These are phyloP conservation scores for Myotis planiceps DNA, from an alignment of 2,797 vertebrate species.

Conservation along the genomic window DNA sequence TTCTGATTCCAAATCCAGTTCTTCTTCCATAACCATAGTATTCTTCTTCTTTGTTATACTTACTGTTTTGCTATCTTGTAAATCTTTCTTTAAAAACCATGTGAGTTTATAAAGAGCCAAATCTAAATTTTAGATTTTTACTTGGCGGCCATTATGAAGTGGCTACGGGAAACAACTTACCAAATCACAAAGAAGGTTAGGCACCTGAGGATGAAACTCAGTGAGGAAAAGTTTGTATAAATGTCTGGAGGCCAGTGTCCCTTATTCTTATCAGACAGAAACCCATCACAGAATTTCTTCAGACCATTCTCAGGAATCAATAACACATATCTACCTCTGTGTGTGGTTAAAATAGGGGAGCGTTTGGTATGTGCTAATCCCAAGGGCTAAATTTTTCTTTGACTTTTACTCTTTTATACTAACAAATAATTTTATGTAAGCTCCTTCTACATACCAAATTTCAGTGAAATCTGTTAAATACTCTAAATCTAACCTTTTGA, in stretches of 20 bases:
- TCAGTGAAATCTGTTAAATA: not conserved
- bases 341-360: not conserved
- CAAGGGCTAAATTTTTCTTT: not conserved
- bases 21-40: not conserved
- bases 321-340: not conserved
- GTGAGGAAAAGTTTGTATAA: not conserved
- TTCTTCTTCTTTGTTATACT: not conserved
- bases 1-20: not conserved
- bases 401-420: not conserved
- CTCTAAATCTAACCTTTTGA: not conserved
- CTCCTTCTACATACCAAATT: not conserved
- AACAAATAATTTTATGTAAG: not conserved
- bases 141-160: not conserved
- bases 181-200: not conserved
- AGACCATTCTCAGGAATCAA: not conserved
- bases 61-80: not conserved
- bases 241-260: not conserved
- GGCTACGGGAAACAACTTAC: not conserved
- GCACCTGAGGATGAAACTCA: not conserved
- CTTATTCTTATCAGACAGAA: not conserved
- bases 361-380: not conserved
- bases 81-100: conserved; percentile 7
- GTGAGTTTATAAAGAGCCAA: not conserved
- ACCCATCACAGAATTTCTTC: not conserved
- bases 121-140: conserved; percentile 37